Percentiles rank a stretch among this genome's conserved stretches.
These are phyloP conservation scores for Bradypodion pumilum DNA, from an alignment of 2,797 vertebrate species.

Conservation along the genomic window DNA sequence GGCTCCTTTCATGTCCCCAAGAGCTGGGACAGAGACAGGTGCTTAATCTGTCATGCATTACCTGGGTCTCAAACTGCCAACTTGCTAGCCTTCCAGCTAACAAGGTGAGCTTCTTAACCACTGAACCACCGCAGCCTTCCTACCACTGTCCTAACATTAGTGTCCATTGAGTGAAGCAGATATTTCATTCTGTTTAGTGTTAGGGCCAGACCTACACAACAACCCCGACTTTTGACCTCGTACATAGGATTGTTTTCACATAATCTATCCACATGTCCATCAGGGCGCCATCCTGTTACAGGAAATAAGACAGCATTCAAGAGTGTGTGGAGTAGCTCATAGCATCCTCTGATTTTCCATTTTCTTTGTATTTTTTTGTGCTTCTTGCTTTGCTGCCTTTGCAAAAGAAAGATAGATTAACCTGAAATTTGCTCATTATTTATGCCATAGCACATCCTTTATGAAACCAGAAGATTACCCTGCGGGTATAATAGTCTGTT, in stretches of 20 bases:
- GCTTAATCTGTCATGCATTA: no score
- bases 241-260: not conserved
- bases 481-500: not conserved
- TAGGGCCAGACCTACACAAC: not conserved
- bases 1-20: no score
- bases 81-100: no score
- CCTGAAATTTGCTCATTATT: constrained; percentile 18
- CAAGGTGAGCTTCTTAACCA: no score
- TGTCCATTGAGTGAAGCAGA: not conserved
- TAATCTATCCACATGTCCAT: not conserved
- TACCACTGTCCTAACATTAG: not conserved
- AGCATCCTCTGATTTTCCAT: not conserved
- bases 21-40: no score
- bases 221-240: not conserved
- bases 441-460: constrained; percentile 26
- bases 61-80: no score
- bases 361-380: constrained; percentile 4
- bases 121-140: not conserved
- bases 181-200: not conserved
- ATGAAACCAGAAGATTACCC: constrained; percentile 25
- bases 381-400: not conserved
- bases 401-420: constrained; percentile 38
- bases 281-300: not conserved
- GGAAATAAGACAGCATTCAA: not conserved
- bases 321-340: not conserved